Conservation (phyloP, 1,140 invertebrate genomes). For the Nephila pilipes region DNA sequence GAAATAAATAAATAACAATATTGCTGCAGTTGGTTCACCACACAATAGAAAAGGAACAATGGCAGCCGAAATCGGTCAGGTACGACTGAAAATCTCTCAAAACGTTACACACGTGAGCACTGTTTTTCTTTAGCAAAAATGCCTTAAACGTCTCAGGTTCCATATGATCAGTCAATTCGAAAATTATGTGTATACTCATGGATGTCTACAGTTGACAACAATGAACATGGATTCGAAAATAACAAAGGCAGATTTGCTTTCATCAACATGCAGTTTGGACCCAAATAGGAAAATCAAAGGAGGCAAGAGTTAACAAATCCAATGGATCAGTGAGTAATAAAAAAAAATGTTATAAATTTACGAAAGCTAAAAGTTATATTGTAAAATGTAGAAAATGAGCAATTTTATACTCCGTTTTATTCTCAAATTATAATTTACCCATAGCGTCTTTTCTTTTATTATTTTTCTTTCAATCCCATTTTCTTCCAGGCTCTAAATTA, state of each 20-base stretch:
- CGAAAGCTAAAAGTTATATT: no score
- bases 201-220: background rate
- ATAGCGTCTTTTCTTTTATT: no score
- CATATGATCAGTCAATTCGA: slow-evolving; percentile 38
- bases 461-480: no score
- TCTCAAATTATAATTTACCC: no score
- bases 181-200: slow-evolving; percentile 21
- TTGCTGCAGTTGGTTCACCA: slow-evolving; percentile 18
- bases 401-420: no score
- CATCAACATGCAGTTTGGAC: background rate
- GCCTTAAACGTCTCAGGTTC: slow-evolving; percentile 18
- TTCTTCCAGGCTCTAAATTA: no score
- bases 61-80: slow-evolving; percentile 38
- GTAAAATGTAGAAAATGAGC: no score
- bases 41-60: slow-evolving; percentile 40
- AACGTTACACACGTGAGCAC: slow-evolving; percentile 56
- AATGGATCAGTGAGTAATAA: background rate
- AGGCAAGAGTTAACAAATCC: no score
- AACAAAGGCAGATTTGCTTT: background rate
- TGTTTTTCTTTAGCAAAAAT: background rate
- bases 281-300: no score
- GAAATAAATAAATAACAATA: slow-evolving; percentile 46
- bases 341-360: no score
- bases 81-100: slow-evolving; percentile 34
- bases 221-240: background rate